Evolutionary conservation across 2,797 vertebrate genomes (phyloP).

Genomic region (Rhinophrynus dorsalis): DNA sequence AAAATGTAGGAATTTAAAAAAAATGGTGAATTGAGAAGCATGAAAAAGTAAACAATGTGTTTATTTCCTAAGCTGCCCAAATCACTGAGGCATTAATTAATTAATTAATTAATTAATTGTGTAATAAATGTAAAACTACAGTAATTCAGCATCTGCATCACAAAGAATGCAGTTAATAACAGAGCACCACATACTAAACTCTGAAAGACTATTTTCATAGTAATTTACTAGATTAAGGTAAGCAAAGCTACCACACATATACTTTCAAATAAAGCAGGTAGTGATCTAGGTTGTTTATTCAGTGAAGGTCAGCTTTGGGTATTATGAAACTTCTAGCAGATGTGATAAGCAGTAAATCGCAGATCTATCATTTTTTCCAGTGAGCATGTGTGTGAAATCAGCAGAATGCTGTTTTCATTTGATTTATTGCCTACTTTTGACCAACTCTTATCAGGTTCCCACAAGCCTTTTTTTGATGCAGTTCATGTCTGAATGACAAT

Average conservation of each 20-base stretch:
- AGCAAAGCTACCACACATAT: slow-evolving; percentile 5
- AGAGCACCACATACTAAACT: background rate
- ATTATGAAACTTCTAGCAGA: slow-evolving; percentile 83
- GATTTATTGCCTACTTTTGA: slow-evolving; percentile 95
- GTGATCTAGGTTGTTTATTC: slow-evolving; percentile 74
- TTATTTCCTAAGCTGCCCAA: too few species aligned
- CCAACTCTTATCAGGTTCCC: slow-evolving; percentile 93
- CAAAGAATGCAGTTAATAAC: too few species aligned
- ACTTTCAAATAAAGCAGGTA: slow-evolving; percentile 55
- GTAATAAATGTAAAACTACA: too few species aligned
- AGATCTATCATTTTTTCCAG: slow-evolving; percentile 75
- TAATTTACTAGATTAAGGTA: slow-evolving; percentile 19
- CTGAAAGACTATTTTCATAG: slow-evolving; percentile 20
- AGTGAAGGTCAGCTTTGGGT: slow-evolving; percentile 86
- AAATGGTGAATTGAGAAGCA: too few species aligned
- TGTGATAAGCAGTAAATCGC: slow-evolving; percentile 88
- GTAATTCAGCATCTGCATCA: too few species aligned
- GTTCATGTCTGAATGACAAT: slow-evolving; percentile 95
- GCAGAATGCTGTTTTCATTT: slow-evolving; percentile 76
- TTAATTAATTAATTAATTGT: too few species aligned
- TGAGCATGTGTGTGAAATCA: slow-evolving; percentile 78
- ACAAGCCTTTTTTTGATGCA: slow-evolving; percentile 84
- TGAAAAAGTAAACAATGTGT: too few species aligned
- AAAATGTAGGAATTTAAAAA: too few species aligned
- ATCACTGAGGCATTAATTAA: too few species aligned